Base-by-base conservation (phyloP, 2,797 vertebrate genomes). In the Pelobates cultripes region DNA sequence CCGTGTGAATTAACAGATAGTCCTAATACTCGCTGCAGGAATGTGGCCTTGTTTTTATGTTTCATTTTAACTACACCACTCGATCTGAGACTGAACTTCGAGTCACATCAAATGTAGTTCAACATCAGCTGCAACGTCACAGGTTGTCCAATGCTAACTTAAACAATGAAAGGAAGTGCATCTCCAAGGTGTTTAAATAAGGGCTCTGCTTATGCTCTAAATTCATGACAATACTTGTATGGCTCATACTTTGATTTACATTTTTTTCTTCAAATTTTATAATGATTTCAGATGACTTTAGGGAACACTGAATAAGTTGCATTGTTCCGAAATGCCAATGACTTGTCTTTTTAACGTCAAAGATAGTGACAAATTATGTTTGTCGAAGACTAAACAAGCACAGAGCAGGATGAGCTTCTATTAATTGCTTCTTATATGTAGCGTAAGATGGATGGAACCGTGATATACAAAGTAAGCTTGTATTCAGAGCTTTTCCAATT, bases 341-440 rank as follows among this genome's bases (percentile, higher is more conserved):
- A 91, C 91, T 85, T 17, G 77, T 79, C 83, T 88, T 88, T 91
- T 91, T 90, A 85, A 90, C 89, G 90, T 76, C 77, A 78, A 85
- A 72, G 70, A 83, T 86, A 76, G 86, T 92, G 90, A 92, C 88
- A 86, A 91, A 93, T 87, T 91, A 86, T 91, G 90, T 89, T 92
- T 91, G 87, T 87, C 83, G 84, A 86, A 82, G 85, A 85, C 89
- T 93, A 91, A 91, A 89, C 86, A 93, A 91, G 89, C 88, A 89
- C 83, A 87, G 85, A 88, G 81, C 83, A 0, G 73, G 89, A 88
- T 85, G 87, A 88, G 40, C 78, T 44, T 80, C 67, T 72, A 84
- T 79, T 71, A 79, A 70, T 86, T 87, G 83, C 70, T 86, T 47
- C 85, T 87, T 88, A 86, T 90, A 84, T 86, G 84, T 70, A 87